Evolutionary conservation across 2,797 vertebrate genomes (phyloP).

Genomic region (Pogoniulus pusillus): DNA sequence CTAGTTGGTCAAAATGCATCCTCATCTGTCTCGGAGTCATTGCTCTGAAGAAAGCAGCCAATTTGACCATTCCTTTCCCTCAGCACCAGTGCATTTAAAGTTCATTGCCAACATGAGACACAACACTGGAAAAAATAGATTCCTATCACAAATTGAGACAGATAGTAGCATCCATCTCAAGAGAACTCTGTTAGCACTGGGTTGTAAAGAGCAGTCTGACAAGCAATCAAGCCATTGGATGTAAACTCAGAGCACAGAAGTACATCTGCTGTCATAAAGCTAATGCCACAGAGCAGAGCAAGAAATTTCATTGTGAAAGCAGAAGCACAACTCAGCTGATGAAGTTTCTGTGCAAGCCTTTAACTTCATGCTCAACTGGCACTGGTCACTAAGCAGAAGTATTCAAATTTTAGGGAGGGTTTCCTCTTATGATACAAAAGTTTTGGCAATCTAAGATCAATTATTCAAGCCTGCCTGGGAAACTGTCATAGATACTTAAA

Average conservation of each 20-base stretch:
- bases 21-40: slow-evolving; percentile 3
- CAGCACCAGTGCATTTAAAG: slow-evolving; percentile 22
- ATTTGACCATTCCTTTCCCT: neutral
- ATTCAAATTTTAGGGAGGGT: slow-evolving; percentile 72
- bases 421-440: slow-evolving; percentile 67
- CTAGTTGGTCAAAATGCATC: slow-evolving; percentile 53
- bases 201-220: neutral
- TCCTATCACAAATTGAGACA: slow-evolving; percentile 2
- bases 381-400: slow-evolving; percentile 75
- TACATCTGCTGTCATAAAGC: neutral
- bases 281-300: neutral
- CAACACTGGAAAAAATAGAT: neutral
- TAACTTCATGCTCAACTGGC: slow-evolving; percentile 79
- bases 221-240: neutral
- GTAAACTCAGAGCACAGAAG: neutral
- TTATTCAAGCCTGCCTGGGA: slow-evolving; percentile 69
- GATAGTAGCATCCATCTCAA: neutral
- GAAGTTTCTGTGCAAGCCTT: slow-evolving; percentile 50
- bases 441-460: slow-evolving; percentile 76
- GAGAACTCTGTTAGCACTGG: neutral
- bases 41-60: slow-evolving; percentile 39
- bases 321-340: slow-evolving; percentile 29
- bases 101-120: neutral
- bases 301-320: slow-evolving; percentile 32
- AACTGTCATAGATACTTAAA: slow-evolving; percentile 72